Evolutionary conservation across 2,113 vertebrate species (phyloP), one percentile per base, ranked within the genome.

Genomic region (Chaetorhynchus papuensis): DNA sequence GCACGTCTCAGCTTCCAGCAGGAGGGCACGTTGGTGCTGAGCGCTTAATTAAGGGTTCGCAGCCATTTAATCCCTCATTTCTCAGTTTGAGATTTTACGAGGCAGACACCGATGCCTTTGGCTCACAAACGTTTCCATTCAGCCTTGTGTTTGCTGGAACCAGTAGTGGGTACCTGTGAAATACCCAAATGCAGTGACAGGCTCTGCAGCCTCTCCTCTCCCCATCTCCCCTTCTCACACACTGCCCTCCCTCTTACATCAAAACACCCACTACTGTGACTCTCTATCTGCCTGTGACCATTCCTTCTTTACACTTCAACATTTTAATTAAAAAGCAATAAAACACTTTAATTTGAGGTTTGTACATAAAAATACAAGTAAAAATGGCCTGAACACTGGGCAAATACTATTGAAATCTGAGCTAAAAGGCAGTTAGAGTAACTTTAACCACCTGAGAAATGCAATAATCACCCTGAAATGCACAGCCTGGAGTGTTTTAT

Each of bases 271-370:
- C 89, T 95, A 65, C 78, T 7, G 2, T 1, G 16, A 44, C 77
- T 90, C 71, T 85, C 70, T 90, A 76, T 92, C 93, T 96, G 90
- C 92, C 94, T 90, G 93, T 19, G 89, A 82, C 79, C 89, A 27
- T 86, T 92, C 41, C 85, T 88, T 74, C 86, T 96, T 97, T 95
- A 86, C 50, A 89, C 78, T 95, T 91, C 78, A 97, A 93, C 80
- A 11, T 92, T 88, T 97, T 97, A 97, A 97, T 97, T 97, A 98
- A 97, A 98, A 97, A 96, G 94, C 94, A 97, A 96, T 97, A 97
- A 97, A 97, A 95, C 83, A 72, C 66, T 87, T 97, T 92, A 94
- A 95, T 97, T 97, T 97, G 95, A 96, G 90, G 93, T 96, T 94
- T 94, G 90, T 96, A 89, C 93, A 96, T 96, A 96, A 97, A 97